These are phyloP conservation scores for Merluccius polli DNA, from an alignment of 2,797 vertebrate species.

Conservation along the genomic window DNA sequence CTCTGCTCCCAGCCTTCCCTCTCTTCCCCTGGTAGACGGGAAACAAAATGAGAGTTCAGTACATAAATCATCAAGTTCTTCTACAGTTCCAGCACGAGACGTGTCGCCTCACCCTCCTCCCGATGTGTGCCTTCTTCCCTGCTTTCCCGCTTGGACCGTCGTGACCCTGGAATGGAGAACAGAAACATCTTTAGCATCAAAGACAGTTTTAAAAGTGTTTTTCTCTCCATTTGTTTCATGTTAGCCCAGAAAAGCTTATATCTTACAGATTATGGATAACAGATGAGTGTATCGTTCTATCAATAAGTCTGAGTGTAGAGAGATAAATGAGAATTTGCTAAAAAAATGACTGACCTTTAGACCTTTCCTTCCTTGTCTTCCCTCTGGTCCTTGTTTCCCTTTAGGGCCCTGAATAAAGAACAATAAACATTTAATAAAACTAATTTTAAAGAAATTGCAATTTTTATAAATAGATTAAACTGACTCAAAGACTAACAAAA, in stretches of 20 bases:
- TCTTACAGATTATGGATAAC: neutral
- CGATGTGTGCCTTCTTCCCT: slow-evolving; percentile 65
- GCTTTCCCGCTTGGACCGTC: slow-evolving; percentile 54
- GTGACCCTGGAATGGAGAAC: slow-evolving; percentile 57
- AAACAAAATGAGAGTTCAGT: neutral
- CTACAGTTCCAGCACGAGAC: neutral
- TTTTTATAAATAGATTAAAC: neutral
- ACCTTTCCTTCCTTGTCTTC: slow-evolving; percentile 69
- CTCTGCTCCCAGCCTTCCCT: slow-evolving; percentile 72
- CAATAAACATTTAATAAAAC: neutral
- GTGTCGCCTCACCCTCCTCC: slow-evolving; percentile 63
- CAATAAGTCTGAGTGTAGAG: neutral
- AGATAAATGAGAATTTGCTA: neutral
- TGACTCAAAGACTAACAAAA: neutral
- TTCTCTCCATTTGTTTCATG: neutral
- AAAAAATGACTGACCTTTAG: slow-evolving; percentile 69
- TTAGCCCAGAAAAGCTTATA: neutral
- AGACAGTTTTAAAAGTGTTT: neutral
- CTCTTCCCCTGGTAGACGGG: slow-evolving; percentile 66
- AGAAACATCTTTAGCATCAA: neutral
- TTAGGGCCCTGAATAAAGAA: slow-evolving; percentile 60
- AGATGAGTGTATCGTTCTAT: neutral
- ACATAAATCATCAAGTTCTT: neutral
- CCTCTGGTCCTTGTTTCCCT: slow-evolving; percentile 63
- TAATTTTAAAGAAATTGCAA: neutral